Evolutionary conservation across 1,140 invertebrate species (phyloP).

Genomic region (Drosophila repletoides): DNA sequence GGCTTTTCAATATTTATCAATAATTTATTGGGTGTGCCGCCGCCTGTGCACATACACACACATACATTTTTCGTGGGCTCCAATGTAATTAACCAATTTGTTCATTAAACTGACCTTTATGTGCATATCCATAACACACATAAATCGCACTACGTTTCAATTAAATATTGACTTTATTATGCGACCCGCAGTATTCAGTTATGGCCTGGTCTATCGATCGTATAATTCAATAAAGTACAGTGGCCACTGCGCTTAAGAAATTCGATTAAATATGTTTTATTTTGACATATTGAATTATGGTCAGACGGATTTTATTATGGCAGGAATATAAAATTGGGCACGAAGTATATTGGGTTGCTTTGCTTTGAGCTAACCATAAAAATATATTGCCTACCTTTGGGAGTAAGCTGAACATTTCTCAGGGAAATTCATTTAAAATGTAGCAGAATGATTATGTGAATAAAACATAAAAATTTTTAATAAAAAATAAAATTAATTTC

Average conservation of each 20-base stretch:
- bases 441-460: too few species aligned
- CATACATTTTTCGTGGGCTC: slow-evolving; percentile 42
- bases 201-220: slow-evolving; percentile 4
- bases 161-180: slow-evolving; percentile 68
- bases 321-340: too few species aligned
- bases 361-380: too few species aligned
- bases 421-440: too few species aligned
- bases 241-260: slow-evolving; percentile 1
- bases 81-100: slow-evolving; percentile 73
- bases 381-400: too few species aligned
- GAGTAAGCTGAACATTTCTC: too few species aligned
- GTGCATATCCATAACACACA: slow-evolving; percentile 21
- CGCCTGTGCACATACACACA: slow-evolving; percentile 28
- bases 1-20: slow-evolving; percentile 16
- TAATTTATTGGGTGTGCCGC: slow-evolving; percentile 13
- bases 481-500: too few species aligned
- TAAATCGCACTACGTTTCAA: slow-evolving; percentile 65
- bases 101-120: slow-evolving; percentile 76
- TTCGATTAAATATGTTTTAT: not conserved
- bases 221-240: slow-evolving; percentile 39
- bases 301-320: too few species aligned
- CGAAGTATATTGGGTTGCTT: too few species aligned
- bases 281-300: too few species aligned
- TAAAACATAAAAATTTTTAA: too few species aligned
- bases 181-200: slow-evolving; percentile 35